Evolutionary conservation across 2,888 invertebrate species (phyloP), one percentile per base, ranked within the genome.

Genomic region (Margaritifera margaritifera): DNA sequence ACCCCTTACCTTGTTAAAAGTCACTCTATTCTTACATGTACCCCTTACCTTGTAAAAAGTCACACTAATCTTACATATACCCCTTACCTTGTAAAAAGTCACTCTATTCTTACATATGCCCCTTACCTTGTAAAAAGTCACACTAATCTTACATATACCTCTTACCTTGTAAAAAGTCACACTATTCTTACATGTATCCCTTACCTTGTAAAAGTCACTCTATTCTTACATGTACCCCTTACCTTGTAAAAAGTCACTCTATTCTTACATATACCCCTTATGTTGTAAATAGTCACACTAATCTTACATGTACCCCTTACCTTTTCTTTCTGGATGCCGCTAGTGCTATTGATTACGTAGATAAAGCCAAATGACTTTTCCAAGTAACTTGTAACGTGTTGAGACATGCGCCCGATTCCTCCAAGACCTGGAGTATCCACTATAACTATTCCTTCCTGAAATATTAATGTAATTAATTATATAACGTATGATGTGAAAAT

Each of bases 361-460:
- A 87, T 81, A 69, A 86, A 84, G 15, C 84, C 86, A 61, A 84
- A 85, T 0, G 86, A 85, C 64, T 81, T 82, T 24, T 79, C 67
- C 53, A 87, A 77, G 71, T 86, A 86, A 20, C 75, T 68, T 22
- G 83, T 80, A 4, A 85, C 78, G 50, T 79, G 74, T 51, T 79
- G 74, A 2, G 80, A 74, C 72, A 83, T 77, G 52, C 81, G 76
- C n/a, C 74, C 72, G 20, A 78, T 80, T 18, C 82, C 85, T 31
- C 86, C 84, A 24, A 87, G 82, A 6, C 87, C 87, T 5, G 87
- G 87, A 6, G 83, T 86, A 71, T 87, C 87, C 24, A 87, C 83
- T 27, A 87, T 82, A 27, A 82, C 82, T 4, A 86, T 73, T 8
- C 85, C 85, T 61, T 84, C 85, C 86, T 86, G 71, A 22, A 73